Evolutionary conservation across 2,113 vertebrate genomes (phyloP).

Genomic region (Oenanthe melanoleuca): DNA sequence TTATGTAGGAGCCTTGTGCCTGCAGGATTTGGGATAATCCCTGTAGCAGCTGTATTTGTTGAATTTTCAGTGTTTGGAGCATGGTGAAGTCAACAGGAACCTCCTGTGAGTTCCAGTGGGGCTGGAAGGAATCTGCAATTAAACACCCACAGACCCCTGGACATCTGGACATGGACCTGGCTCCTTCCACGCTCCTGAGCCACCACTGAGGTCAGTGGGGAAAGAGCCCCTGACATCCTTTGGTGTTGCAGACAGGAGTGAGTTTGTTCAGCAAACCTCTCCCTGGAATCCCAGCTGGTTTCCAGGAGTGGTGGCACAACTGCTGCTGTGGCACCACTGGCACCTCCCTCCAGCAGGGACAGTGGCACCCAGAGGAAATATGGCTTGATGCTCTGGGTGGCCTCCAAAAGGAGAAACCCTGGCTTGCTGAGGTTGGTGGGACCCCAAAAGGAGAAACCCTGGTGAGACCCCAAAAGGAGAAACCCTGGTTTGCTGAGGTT

Average conservation of each 20-base stretch:
- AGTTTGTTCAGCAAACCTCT: not conserved
- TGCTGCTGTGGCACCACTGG: fast-evolving
- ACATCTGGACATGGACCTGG: not conserved
- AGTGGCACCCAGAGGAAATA: not conserved
- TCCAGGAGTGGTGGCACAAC: not conserved
- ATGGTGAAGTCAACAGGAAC: not conserved
- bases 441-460: too few species aligned
- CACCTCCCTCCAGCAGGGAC: fast-evolving
- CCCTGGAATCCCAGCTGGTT: not conserved
- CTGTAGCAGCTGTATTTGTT: not conserved
- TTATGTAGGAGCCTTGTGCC: not conserved
- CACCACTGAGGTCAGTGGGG: fast-evolving
- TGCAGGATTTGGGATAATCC: not conserved
- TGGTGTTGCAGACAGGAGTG: not conserved
- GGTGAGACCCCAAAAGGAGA: too few species aligned
- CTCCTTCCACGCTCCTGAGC: not conserved
- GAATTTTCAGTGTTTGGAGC: not conserved
- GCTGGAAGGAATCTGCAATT: not conserved
- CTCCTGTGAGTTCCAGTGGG: fast-evolving
- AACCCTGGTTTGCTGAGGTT: too few species aligned
- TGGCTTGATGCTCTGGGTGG: not conserved
- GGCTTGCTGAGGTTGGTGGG: too few species aligned
- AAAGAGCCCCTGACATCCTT: not conserved
- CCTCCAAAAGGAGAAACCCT: not conserved
- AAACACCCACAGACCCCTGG: not conserved